Percentiles rank a stretch among this genome's conserved stretches.
These are phyloP conservation scores for Agonopterix alstromeriana DNA, from an alignment of 2,888 invertebrate species.

Conservation along the genomic window DNA sequence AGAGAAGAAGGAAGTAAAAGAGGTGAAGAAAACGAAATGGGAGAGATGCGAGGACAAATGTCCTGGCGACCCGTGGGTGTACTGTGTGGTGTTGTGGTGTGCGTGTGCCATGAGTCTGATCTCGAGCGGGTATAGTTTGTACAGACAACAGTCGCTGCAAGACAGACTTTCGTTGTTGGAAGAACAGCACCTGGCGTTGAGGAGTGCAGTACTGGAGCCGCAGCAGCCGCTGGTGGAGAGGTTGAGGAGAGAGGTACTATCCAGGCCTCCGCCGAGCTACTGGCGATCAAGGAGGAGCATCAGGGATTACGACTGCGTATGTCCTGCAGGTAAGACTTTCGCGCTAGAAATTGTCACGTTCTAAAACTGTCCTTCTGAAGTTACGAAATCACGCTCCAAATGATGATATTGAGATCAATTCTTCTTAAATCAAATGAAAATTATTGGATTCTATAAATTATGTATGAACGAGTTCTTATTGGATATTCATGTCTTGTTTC, in stretches of 20 bases:
- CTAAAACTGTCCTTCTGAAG: no score
- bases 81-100: conserved; percentile 78
- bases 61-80: conserved; percentile 59
- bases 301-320: conserved; percentile 81
- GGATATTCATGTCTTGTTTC: no score
- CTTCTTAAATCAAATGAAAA: no score
- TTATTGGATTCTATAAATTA: no score
- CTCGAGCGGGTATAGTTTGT: conserved; percentile 77
- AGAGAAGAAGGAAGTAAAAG: conserved; percentile 24
- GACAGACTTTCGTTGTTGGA: conserved; percentile 71
- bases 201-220: conserved; percentile 70
- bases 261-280: conserved; percentile 41
- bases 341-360: no score
- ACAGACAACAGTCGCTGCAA: conserved; percentile 74
- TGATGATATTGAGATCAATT: no score
- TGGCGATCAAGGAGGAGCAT: conserved; percentile 64
- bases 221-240: conserved; percentile 74
- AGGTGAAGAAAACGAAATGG: conserved; percentile 39
- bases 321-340: conserved; percentile 79
- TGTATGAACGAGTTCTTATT: no score
- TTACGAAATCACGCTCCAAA: no score
- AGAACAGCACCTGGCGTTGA: conserved; percentile 71
- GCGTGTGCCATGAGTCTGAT: conserved; percentile 80
- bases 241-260: conserved; percentile 64
- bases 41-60: conserved; percentile 56